Base-by-base conservation (phyloP, 2,797 vertebrate genomes). In the Danio tinwini region DNA sequence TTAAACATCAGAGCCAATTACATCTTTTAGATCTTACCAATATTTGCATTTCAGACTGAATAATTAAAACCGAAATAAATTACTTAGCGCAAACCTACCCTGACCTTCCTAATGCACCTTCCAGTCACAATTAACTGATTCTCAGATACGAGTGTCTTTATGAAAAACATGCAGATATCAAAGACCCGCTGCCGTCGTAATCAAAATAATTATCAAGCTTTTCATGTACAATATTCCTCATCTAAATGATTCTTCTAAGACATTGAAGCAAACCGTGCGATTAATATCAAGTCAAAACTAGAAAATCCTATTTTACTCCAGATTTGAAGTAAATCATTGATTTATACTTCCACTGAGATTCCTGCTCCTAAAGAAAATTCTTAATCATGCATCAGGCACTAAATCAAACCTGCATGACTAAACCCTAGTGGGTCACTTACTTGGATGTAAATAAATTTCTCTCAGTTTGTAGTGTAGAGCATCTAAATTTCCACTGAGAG, bases 11-110 rank as follows among this genome's bases (percentile, higher is more conserved):
- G 72, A 74, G 72, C 44, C 56, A 74, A 61, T 74, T 74, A 74
- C 7, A 21, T 44, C 72, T 50, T 39, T 74, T 61, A 74, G 72
- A 74, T 61, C 56, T 74, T 50, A 61, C 72, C 44, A 74, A 74
- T 74, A 62, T 74, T 74, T 74, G 72, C 72, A 74, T 74, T 74
- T 74, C 72, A 74, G 72, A 62, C 72, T 50, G 72, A 59, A 74
- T 74, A 74, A 74, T 74, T 74, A 74, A 74, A 62, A 74, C 3
- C 39, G 14, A 74, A 74, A 61, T 62, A 74, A 74, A 62, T 74
- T 62, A 74, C 72, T 74, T 37, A 74, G 72, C 56, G 49, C 21
- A 39, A 62, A 61, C 72, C 44, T 74, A 62, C 49, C 10, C 44
- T 74, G 73, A 64, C 73, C 59, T 75, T 53, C 47, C 47, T 52